Conservation (phyloP, 2,888 invertebrate species). For the Acanthoscelides obtectus region DNA sequence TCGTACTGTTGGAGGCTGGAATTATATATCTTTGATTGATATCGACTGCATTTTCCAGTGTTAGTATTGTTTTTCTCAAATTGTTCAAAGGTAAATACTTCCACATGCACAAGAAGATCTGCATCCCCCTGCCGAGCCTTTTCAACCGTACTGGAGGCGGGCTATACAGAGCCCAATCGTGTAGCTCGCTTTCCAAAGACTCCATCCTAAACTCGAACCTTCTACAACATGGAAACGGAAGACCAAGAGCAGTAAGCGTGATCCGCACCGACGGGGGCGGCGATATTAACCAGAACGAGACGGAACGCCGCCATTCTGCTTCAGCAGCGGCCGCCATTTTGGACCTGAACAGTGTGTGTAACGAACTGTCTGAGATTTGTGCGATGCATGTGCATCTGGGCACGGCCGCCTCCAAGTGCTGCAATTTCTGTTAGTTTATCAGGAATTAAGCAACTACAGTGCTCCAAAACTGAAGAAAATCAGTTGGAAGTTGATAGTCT, state of each 20-base stretch:
- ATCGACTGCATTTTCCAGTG: no score
- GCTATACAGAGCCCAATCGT: slow-evolving; percentile 59
- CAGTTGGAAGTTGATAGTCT: no score
- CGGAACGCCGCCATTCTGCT: slow-evolving; percentile 24
- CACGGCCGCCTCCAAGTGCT: slow-evolving; percentile 49
- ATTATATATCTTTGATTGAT: no score
- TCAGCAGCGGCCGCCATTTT: slow-evolving; percentile 28
- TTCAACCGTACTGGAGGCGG: slow-evolving; percentile 48
- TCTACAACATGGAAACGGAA: slow-evolving; percentile 27
- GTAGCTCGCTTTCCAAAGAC: slow-evolving; percentile 57
- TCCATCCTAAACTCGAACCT: slow-evolving; percentile 30
- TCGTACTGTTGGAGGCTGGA: no score
- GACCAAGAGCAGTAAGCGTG: slow-evolving; percentile 42
- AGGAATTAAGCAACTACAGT: no score
- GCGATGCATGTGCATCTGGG: slow-evolving; percentile 51
- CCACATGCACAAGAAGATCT: slow-evolving; percentile 63
- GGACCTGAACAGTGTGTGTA: slow-evolving; percentile 46
- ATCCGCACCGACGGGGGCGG: slow-evolving; percentile 44
- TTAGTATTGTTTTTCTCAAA: background rate
- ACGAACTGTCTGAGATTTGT: slow-evolving; percentile 51
- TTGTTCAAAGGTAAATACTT: slow-evolving; percentile 51
- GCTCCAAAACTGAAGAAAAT: no score
- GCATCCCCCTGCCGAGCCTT: slow-evolving; percentile 56
- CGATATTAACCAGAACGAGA: slow-evolving; percentile 53
- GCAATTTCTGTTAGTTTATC: slow-evolving; percentile 53